These are phyloP conservation scores for Lasioglossum albipes DNA, from an alignment of 1,140 invertebrate genomes.

Conservation along the genomic window DNA sequence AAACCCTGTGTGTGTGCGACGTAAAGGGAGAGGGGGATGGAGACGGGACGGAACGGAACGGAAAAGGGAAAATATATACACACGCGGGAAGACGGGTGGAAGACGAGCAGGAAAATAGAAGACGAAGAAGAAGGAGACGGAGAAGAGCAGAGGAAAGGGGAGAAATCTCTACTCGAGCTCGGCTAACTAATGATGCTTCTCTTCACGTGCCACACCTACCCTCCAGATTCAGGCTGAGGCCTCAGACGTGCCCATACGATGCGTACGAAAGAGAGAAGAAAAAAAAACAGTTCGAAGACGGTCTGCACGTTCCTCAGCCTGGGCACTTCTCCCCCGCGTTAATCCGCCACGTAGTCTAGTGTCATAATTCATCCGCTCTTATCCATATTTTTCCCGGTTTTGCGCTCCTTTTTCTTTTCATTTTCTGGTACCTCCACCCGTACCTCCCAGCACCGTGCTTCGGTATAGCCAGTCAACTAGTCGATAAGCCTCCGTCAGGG, in stretches of 20 bases:
- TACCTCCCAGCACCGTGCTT: neutral
- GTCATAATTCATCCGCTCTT: slow-evolving; percentile 35
- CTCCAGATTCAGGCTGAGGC: slow-evolving; percentile 57
- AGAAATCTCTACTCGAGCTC: slow-evolving; percentile 56
- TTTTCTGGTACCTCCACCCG: neutral
- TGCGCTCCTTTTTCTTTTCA: neutral
- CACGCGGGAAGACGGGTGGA: slow-evolving; percentile 24
- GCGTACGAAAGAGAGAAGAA: neutral
- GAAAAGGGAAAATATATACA: neutral
- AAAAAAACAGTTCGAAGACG: slow-evolving; percentile 28
- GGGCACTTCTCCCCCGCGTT: neutral
- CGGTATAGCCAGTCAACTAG: slow-evolving; percentile 5
- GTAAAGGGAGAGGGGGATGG: neutral
- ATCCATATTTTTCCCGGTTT: neutral
- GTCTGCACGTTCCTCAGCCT: slow-evolving; percentile 30
- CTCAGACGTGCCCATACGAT: slow-evolving; percentile 59
- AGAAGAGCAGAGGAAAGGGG: slow-evolving; percentile 37
- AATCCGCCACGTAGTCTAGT: slow-evolving; percentile 15
- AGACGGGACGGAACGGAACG: no score
- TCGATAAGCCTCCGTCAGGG: slow-evolving; percentile 22
- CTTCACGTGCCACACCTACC: slow-evolving; percentile 58
- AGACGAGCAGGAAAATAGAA: slow-evolving; percentile 3
- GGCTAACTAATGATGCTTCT: slow-evolving; percentile 72
- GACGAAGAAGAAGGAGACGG: slow-evolving; percentile 18
- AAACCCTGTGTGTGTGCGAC: no score